A percentile compares a stretch with the other conserved stretches of the same genome.
These are phyloP conservation scores for Bubo bubo DNA, from an alignment of 2,113 vertebrate species.

Conservation along the genomic window DNA sequence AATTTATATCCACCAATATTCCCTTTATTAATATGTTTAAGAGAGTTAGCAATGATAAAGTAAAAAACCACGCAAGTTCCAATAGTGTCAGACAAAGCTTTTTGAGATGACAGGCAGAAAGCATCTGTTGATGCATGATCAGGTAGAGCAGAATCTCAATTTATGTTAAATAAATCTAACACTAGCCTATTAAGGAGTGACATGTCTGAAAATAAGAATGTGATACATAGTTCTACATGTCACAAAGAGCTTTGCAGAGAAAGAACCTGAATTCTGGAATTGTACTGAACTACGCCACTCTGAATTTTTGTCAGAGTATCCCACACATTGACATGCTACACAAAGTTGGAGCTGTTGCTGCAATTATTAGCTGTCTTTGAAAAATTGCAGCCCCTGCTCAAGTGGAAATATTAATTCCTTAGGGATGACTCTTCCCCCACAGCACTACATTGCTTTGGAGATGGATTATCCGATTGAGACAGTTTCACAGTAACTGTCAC, in stretches of 20 bases:
- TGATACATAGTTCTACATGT: accelerated
- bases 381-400: background rate
- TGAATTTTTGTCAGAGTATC: background rate
- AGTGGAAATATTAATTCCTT: constrained; percentile 21
- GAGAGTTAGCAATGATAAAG: background rate
- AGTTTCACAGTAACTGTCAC: background rate
- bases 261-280: background rate
- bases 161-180: background rate
- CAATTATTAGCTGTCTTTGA: background rate
- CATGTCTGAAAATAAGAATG: background rate
- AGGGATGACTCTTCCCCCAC: background rate
- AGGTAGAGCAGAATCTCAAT: background rate
- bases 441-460: background rate
- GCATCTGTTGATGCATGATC: background rate
- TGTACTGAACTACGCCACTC: accelerated
- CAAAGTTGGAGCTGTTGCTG: background rate
- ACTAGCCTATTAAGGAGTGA: background rate
- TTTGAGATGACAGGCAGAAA: background rate
- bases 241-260: background rate
- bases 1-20: background rate
- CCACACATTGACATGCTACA: background rate
- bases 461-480: background rate
- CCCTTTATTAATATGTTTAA: background rate
- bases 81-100: background rate
- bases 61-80: background rate